Base-by-base conservation (phyloP, 1,140 invertebrate genomes). In the Melitaea cinxia region DNA sequence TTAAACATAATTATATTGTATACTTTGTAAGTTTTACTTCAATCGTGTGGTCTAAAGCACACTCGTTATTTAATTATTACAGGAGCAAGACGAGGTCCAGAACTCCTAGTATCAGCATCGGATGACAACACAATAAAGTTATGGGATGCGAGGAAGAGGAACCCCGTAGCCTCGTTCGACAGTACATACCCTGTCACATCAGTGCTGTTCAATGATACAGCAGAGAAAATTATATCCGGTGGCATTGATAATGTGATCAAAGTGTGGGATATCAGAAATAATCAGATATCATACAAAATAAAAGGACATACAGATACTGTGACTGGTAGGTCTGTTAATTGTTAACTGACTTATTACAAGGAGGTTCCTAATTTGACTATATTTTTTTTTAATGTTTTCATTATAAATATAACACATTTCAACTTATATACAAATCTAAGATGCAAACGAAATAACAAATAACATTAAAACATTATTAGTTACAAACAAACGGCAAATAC, bases 171-270 rank as follows among this genome's bases (percentile, higher is more conserved):
- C 23, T 95, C 95, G 0, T 93, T 99, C 19, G 96, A 98, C 82
- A 95, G 95, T 57, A 93, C 93, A 0, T 99, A 96, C 88, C 95
- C 95, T 68, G 95, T 99, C 0, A 98, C 98, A 23, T 93, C 98
- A 0, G 97, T 99, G 0, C 94, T 96, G 7, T 99, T 99, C 84
- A 99, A 98, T 85, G 98, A 99, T 78, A 99, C 97, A 6, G 94
- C 97, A 0, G 98, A 99, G 82, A 97, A 98, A 91, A 92, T 96
- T 10, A 86, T 91, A 68, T 86, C 95, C 47, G 98, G 96, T 35
- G 99, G 99, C 3, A 97, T 99, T 50, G 99, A 99, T 86, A 99
- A 99, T 91, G 96, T 98, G 61, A 94, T 99, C 4, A 99, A 99
- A 93, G 96, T 99, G 0, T 99, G 98, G 98, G 99, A 99, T 90